Base-by-base conservation (phyloP, 1,140 invertebrate genomes). In the Ceratosolen solmsi region DNA sequence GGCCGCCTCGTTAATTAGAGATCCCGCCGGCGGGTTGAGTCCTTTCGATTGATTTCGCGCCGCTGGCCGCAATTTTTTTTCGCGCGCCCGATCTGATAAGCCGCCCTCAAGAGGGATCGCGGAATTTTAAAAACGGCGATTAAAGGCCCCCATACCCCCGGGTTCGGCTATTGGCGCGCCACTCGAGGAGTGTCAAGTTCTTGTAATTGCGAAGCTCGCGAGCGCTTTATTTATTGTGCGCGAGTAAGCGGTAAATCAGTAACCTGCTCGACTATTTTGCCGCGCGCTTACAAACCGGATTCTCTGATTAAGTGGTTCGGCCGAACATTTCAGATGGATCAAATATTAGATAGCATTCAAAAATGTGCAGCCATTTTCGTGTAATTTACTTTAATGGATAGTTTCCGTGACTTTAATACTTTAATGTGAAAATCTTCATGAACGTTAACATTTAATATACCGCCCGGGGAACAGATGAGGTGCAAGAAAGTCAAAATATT, bases 101-200 rank as follows among this genome's bases (percentile, higher is more conserved):
- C n/a, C 4, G 1, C n/a, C 49, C 11, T 36, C 30, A 1, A 5
- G 41, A 51, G 33, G 54, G 51, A 71, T 65, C 41, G 70, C 79
- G 71, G 79, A 74, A 80, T 80, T 80, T 80, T 74, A 63, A 80
- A 65, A 80, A 74, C 27, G 49, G 15, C 79, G 71, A 80, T 80
- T 74, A 80, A 58, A 13, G 41, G 41, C 41, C 41, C 41, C 41
- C 41, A 13, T 46, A 46, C 5, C 41, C 41, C 41, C 5, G 41
- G 41, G 5, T 13, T 46, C 8, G 68, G 22, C 8, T 13, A 5
- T 20, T 3, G 15, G 54, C 38, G 17, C 22, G n/a, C n/a, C n/a
- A n/a, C n/a, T n/a, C n/a, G n/a, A 33, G 58, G 65, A 51, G 41
- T 20, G 20, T 46, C 75, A 46, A 65, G 60, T 68, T 68, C 41